A percentile compares a stretch with the other conserved stretches of the same genome.
Conservation (phyloP, 2,888 invertebrate species). For the Ernsta delagoae region DNA sequence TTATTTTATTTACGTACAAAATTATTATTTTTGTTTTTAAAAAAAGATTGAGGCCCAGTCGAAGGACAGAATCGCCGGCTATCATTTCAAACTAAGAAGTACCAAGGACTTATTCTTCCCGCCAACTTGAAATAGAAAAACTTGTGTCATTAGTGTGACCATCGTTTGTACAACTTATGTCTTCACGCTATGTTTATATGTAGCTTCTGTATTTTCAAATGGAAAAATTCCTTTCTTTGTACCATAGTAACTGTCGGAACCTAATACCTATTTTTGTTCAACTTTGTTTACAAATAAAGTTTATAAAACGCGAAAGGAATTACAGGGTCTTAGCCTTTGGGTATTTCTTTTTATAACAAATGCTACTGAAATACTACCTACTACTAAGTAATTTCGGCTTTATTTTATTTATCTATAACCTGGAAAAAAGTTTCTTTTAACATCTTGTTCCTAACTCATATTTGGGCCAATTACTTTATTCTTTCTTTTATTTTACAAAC, state of each 20-base stretch:
- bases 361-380: no score
- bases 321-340: no score
- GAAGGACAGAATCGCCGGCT: constrained; percentile 1
- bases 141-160: constrained; percentile 63
- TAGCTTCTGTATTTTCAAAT: background rate
- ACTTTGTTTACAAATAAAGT: no score
- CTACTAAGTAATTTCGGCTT: no score
- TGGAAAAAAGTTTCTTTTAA: no score
- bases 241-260: background rate
- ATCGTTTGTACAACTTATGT: constrained; percentile 31
- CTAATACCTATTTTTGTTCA: background rate
- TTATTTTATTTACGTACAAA: background rate
- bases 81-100: constrained; percentile 26
- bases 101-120: constrained; percentile 42
- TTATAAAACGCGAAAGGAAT: no score
- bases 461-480: no score
- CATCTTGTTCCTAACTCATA: no score
- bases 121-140: constrained; percentile 65
- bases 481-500: no score
- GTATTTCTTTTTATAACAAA: no score
- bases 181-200: constrained; percentile 14
- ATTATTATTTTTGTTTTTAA: background rate
- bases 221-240: background rate
- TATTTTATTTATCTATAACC: no score
- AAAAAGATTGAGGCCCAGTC: constrained; percentile 3